Evolutionary conservation across 2,113 vertebrate genomes (phyloP).

Genomic region (Pollimyrus isidori): DNA sequence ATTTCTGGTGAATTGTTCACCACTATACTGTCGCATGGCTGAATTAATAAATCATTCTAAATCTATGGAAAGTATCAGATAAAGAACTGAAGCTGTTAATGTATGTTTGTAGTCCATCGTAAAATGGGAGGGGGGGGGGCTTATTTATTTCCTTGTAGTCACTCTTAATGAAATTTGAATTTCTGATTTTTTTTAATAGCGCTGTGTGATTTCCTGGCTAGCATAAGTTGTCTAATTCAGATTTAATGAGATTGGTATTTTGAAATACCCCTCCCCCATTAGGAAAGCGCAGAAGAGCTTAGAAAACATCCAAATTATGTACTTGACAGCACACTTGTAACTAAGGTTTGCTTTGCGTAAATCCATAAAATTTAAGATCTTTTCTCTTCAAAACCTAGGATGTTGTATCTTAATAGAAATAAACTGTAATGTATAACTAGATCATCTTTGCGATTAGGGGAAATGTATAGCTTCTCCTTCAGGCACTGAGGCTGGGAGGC

Average conservation of each 20-base stretch:
- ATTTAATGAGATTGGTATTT: background rate
- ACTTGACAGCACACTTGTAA: background rate
- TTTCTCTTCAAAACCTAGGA: background rate
- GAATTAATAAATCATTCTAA: background rate
- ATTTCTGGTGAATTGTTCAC: background rate
- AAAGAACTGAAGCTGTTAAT: background rate
- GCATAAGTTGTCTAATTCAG: background rate
- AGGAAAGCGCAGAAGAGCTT: background rate
- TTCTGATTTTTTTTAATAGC: background rate
- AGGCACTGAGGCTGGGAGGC: background rate
- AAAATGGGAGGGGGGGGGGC: background rate
- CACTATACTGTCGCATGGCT: background rate
- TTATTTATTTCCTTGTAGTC: background rate
- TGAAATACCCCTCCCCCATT: background rate
- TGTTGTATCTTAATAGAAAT: background rate
- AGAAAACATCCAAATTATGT: background rate
- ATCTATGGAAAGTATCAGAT: too few species aligned
- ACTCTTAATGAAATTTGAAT: background rate
- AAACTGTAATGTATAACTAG: background rate
- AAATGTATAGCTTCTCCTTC: background rate
- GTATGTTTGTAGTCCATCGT: background rate
- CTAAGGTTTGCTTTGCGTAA: background rate
- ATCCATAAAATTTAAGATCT: background rate
- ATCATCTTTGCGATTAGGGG: background rate
- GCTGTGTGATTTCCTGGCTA: background rate